A percentile compares a stretch with the other conserved stretches of the same genome.
Conservation (phyloP, 2,888 invertebrate species). For the Monoplex corrugatus region DNA sequence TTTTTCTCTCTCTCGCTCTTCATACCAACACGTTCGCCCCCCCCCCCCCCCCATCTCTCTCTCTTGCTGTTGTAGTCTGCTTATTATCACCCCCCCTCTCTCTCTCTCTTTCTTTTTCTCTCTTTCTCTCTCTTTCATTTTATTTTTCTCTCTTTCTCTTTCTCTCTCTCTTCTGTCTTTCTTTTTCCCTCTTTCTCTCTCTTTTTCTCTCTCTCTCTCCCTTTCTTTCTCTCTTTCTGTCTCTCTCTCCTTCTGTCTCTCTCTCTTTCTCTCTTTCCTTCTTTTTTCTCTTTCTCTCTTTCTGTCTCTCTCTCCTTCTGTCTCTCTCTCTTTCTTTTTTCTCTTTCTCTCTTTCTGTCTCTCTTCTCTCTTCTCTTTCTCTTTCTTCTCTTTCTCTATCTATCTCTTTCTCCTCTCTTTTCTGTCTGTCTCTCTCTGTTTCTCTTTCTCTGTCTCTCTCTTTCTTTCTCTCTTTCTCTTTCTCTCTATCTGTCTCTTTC, state of each 20-base stretch:
- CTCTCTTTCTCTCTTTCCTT: neutral
- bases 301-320: neutral
- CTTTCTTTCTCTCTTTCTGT: neutral
- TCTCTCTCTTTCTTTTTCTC: neutral
- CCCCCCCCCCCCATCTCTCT: no score
- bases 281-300: neutral
- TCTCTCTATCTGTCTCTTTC: no score
- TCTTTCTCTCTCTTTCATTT: no score
- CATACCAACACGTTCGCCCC: neutral
- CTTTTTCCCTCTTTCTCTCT: no score
- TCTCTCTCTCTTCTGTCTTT: neutral
- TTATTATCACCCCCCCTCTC: neutral
- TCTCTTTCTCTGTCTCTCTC: neutral
- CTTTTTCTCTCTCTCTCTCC: neutral
- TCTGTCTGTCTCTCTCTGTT: neutral
- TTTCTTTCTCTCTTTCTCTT: neutral
- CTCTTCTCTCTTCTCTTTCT: neutral
- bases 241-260: neutral
- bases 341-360: neutral
- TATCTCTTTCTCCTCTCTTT: neutral
- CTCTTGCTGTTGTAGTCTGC: no score
- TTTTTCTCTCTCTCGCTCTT: neutral
- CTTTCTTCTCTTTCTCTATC: neutral
- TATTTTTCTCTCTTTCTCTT: no score
- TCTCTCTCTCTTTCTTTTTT: neutral